Base-by-base conservation (phyloP, 2,888 invertebrate genomes). In the Cephus spinipes region DNA sequence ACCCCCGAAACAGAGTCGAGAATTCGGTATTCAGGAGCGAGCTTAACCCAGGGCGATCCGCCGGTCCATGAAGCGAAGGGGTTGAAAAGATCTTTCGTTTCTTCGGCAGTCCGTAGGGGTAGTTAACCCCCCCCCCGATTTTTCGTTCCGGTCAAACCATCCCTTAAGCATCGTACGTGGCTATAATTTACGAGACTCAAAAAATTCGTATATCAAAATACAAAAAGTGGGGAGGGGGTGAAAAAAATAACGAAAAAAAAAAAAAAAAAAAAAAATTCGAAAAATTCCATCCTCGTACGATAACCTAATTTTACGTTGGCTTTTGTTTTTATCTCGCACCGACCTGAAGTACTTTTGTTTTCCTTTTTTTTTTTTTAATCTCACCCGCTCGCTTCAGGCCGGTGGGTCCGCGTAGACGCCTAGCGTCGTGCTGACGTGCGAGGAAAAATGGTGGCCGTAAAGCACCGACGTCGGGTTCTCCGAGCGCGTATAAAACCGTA, bases 11-110 rank as follows among this genome's bases (percentile, higher is more conserved):
- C 71, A 71, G 9, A 71, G 81, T 81, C 83, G 83, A 84, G 83
- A 85, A 85, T 84, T 87, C 81, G 80, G 81, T 81, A 80, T 80
- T 84, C 85, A 82, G 83, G 81, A 82, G 74, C 73, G 77, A 87
- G 83, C 83, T 82, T 85, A 81, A 81, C 78, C 82, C 82, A 73
- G 77, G 77, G 33, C 40, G 74, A 71, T 15, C 4, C 31, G 12
- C 11, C 40, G 9, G 40, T 55, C 23, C 40, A 15, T 0, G 40
- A 55, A 55, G 23, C 40, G 40, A 55, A 23, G 40, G 40, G 40
- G 40, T 55, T 55, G 40, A 23, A 55, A 55, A 55, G 74, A 73
- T 35, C 35, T 73, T 73, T 73, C 9, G n/a, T 11, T 73, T n/a
- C 71, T 73, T 35, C 23, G 34, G 6, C 74, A 6, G 31, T 33